Percentiles rank a stretch among this genome's conserved stretches.
phyloP scores from a whole-genome alignment of 2,888 invertebrate species.

The Latrodectus hesperus region DNA sequence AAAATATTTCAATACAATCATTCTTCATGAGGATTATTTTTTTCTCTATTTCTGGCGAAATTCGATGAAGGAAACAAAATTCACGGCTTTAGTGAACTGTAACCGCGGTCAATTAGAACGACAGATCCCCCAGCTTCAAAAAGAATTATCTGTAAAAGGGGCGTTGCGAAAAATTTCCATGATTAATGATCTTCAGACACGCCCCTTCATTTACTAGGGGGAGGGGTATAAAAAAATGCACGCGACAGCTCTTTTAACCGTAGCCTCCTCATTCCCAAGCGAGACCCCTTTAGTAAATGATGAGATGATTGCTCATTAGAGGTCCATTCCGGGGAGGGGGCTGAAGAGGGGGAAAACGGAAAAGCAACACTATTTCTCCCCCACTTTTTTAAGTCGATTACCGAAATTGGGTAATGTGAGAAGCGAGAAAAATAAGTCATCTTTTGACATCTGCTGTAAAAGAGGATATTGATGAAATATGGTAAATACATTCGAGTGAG shows the following conservation, averaged over 20 bases:
- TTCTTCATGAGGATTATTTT: no score
- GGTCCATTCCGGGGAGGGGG: constrained; percentile 20
- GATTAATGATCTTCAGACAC: constrained; percentile 49
- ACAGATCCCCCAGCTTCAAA: no score
- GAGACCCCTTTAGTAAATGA: constrained; percentile 10
- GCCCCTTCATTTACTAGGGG: constrained; percentile 44
- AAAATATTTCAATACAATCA: no score
- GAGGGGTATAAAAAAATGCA: constrained; percentile 16
- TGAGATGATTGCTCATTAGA: constrained; percentile 64
- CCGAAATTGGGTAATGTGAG: constrained; percentile 40
- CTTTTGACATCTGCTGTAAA: not conserved
- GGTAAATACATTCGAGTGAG: no score
- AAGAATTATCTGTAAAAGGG: constrained; percentile 14
- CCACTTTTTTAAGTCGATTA: constrained; percentile 12
- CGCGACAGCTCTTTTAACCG: constrained; percentile 38
- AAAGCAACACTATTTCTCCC: not conserved
- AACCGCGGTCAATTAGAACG: not conserved
- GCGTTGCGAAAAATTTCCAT: constrained; percentile 46
- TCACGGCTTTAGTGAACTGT: not conserved
- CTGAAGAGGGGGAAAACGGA: not conserved
- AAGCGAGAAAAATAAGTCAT: not conserved
- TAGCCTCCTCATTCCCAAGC: not conserved
- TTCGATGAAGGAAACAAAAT: not conserved
- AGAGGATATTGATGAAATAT: no score
- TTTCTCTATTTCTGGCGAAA: no score